Percentiles rank a stretch among this genome's conserved stretches.
Evolutionary conservation across 1,140 invertebrate species (phyloP).

Genomic region (Diorhabda carinulata): DNA sequence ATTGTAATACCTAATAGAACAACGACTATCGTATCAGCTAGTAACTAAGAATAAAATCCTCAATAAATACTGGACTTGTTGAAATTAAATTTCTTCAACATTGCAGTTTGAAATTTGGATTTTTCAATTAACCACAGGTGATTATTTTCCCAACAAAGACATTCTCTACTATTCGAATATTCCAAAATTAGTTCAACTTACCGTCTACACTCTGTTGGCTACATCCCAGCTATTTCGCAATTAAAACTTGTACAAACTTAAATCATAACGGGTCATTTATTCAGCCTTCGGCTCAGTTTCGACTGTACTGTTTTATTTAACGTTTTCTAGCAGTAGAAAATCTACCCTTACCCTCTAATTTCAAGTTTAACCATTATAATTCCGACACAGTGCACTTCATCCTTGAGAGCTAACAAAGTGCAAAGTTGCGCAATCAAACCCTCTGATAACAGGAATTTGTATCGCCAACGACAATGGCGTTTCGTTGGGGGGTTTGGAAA

Average conservation of each 20-base stretch:
- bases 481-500: not conserved
- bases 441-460: slow-evolving; percentile 4
- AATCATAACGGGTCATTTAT: slow-evolving; percentile 19
- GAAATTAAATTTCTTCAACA: too few species aligned
- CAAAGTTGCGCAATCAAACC: slow-evolving; percentile 41
- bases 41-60: too few species aligned
- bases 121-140: too few species aligned
- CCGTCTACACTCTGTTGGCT: not conserved
- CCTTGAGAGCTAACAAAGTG: slow-evolving; percentile 39
- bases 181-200: not conserved
- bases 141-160: not conserved
- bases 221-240: slow-evolving; percentile 10
- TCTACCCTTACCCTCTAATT: slow-evolving; percentile 31
- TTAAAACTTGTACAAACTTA: slow-evolving; percentile 14
- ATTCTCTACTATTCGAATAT: not conserved
- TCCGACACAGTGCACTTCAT: slow-evolving; percentile 41
- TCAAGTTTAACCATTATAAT: slow-evolving; percentile 42
- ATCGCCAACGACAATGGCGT: slow-evolving; percentile 5
- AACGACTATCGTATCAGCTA: too few species aligned
- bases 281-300: slow-evolving; percentile 11
- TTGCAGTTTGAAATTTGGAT: too few species aligned
- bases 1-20: too few species aligned
- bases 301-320: slow-evolving; percentile 11
- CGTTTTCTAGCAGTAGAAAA: slow-evolving; percentile 21
- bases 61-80: too few species aligned